Base-by-base conservation (phyloP, 2,797 vertebrate species). In the Gila robusta region DNA sequence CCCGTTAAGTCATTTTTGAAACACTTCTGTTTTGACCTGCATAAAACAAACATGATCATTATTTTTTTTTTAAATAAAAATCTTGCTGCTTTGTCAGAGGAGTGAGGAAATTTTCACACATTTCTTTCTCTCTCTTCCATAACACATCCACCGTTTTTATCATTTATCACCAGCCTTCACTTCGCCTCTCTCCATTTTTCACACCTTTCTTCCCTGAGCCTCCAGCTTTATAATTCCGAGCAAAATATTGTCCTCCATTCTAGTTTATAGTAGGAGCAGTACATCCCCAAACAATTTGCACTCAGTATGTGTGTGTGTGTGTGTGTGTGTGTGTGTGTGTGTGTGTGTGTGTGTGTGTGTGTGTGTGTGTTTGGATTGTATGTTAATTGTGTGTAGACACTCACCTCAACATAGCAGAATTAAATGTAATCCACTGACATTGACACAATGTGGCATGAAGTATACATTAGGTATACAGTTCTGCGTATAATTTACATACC, bases 261-360 rank as follows among this genome's bases (percentile, higher is more conserved):
- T 82, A 87, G 80, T 76, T 66, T 44, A 59, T 74, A 35, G 81
- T 64, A 82, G 70, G 74, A 69, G 28, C 76, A 37, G 69, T 41
- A 87, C 56, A 86, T 91, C 90, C 89, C 88, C 86, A 41, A 90
- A 89, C 89, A 91, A 89, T 91, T 91, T 91, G 74, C 90, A 90
- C 89, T 87, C 37, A 41, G 71, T 37, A 8, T 64, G 83, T 52
- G 37, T 47, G 74, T 69, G 80, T 76, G 41, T 70, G 28, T 83
- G 9, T 35, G 8, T 28, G 47, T 37, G 7, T 41, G 41, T 26
- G 69, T 47, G 73, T 62, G 76, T 79, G 49, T 69, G 28, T 83
- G 6, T 35, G 11, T 28, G 44, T 37, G 6, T 41, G 49, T 26
- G 59, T 26, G 37, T 64, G 44, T 79, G 49, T 69, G 28, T 83